These are phyloP conservation scores for Caenorhabditis tropicalis DNA, from an alignment of 1,140 invertebrate species.

Conservation along the genomic window DNA sequence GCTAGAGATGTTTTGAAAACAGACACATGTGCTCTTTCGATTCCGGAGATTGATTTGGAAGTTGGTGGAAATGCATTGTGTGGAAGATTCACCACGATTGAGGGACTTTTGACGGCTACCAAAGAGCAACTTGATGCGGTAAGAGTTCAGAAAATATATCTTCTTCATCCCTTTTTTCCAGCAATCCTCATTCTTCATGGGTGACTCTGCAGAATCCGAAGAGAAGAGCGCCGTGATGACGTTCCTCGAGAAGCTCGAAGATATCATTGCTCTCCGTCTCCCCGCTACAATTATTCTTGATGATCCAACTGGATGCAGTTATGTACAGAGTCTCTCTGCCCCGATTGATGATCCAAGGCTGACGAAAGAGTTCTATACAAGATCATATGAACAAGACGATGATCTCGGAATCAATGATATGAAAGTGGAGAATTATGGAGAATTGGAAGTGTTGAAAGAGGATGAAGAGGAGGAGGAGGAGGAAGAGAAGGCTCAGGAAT, in stretches of 20 bases:
- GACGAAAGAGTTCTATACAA: constrained; percentile 82
- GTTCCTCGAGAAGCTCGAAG: constrained; percentile 62
- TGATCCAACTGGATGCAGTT: constrained; percentile 96
- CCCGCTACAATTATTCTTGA: constrained; percentile 83
- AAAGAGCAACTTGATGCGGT: constrained; percentile 70
- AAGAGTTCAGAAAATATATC: neutral
- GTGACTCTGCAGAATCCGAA: constrained; percentile 60
- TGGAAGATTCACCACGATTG: constrained; percentile 92
- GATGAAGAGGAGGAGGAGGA: constrained; percentile 62
- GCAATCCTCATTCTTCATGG: constrained; percentile 69
- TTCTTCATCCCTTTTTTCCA: constrained; percentile 15
- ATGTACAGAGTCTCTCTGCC: constrained; percentile 82
- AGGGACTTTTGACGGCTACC: constrained; percentile 78
- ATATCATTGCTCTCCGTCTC: constrained; percentile 76
- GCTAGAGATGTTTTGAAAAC: constrained; percentile 92
- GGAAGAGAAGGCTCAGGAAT: constrained; percentile 10
- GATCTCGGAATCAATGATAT: constrained; percentile 94
- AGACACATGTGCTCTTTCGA: constrained; percentile 85
- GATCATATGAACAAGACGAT: constrained; percentile 90
- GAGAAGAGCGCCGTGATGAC: constrained; percentile 59
- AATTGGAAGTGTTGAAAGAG: constrained; percentile 64
- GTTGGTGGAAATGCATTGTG: constrained; percentile 84
- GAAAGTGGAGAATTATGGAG: constrained; percentile 79
- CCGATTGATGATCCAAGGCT: constrained; percentile 80
- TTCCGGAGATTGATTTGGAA: constrained; percentile 90